Conservation (phyloP, 2,888 invertebrate genomes). For the Tyria jacobaeae region DNA sequence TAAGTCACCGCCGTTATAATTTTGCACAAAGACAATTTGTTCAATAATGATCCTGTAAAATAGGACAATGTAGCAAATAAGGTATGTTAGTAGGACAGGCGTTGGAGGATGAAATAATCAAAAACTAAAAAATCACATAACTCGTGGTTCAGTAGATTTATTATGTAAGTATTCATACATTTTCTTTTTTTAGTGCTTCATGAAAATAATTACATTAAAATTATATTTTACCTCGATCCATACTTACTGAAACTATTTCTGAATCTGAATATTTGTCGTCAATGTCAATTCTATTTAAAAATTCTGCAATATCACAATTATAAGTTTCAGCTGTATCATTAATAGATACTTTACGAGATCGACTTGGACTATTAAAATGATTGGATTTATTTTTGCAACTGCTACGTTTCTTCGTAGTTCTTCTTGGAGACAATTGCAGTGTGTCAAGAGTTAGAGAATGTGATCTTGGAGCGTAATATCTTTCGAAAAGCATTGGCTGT, state of each 20-base stretch:
- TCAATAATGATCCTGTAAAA: too few species aligned
- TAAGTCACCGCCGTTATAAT: too few species aligned
- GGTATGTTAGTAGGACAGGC: too few species aligned
- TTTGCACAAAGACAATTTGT: too few species aligned
- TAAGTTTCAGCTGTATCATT: slow-evolving; percentile 72
- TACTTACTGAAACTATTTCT: slow-evolving; percentile 62
- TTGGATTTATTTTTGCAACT: slow-evolving; percentile 59
- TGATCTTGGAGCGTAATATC: slow-evolving; percentile 88
- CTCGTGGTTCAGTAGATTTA: neutral
- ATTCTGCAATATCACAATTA: slow-evolving; percentile 69
- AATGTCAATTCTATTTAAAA: slow-evolving; percentile 72
- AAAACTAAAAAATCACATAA: neutral
- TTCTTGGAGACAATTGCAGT: slow-evolving; percentile 74
- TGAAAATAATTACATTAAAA: slow-evolving; percentile 8
- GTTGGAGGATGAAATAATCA: too few species aligned
- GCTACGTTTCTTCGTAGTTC: slow-evolving; percentile 64
- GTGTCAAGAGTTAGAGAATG: slow-evolving; percentile 65
- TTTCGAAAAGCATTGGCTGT: slow-evolving; percentile 90
- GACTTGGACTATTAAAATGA: slow-evolving; percentile 63
- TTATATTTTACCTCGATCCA: slow-evolving; percentile 57
- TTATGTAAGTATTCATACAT: neutral
- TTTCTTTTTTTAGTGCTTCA: neutral
- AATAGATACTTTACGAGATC: slow-evolving; percentile 74
- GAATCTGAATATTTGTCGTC: slow-evolving; percentile 72
- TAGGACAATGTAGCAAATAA: too few species aligned